Evolutionary conservation across 30 jellyfish, hydroid and myxozoan species (phyloP).

Genomic region (Pelagia noctiluca): DNA sequence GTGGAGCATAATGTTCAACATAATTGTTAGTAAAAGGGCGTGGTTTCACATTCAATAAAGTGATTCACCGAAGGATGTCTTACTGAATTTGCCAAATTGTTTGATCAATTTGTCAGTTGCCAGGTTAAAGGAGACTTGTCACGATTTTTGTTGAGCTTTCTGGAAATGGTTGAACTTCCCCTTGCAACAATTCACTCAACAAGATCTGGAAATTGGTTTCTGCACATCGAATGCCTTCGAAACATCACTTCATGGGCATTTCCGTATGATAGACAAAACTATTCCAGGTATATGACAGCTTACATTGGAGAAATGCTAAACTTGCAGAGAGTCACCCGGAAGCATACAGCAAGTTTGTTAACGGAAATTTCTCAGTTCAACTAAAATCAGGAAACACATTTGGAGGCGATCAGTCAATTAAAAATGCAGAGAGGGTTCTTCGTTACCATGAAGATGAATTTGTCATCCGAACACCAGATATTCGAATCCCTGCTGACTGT

Average conservation of each 20-base stretch:
- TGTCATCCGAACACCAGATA: no score
- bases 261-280: slow-evolving; percentile 47
- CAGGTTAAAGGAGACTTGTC: slow-evolving; percentile 9
- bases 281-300: slow-evolving; percentile 32
- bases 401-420: slow-evolving; percentile 20
- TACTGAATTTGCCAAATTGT: not conserved
- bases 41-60: slow-evolving; percentile 1
- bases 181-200: slow-evolving; percentile 22
- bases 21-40: no score
- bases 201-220: slow-evolving; percentile 30
- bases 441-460: no score
- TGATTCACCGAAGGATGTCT: not conserved
- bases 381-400: slow-evolving; percentile 34
- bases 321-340: slow-evolving; percentile 13
- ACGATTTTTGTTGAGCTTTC: slow-evolving; percentile 36
- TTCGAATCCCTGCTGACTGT: no score
- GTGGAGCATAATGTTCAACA: no score
- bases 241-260: slow-evolving; percentile 22
- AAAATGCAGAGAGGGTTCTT: no score
- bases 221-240: slow-evolving; percentile 15
- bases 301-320: slow-evolving; percentile 3
- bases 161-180: slow-evolving; percentile 44
- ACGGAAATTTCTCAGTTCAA: slow-evolving; percentile 30
- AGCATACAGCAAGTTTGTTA: slow-evolving; percentile 13
- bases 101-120: slow-evolving; percentile 3